Base-by-base conservation (phyloP, 2,113 vertebrate species). In the Australoheros scitulus region DNA sequence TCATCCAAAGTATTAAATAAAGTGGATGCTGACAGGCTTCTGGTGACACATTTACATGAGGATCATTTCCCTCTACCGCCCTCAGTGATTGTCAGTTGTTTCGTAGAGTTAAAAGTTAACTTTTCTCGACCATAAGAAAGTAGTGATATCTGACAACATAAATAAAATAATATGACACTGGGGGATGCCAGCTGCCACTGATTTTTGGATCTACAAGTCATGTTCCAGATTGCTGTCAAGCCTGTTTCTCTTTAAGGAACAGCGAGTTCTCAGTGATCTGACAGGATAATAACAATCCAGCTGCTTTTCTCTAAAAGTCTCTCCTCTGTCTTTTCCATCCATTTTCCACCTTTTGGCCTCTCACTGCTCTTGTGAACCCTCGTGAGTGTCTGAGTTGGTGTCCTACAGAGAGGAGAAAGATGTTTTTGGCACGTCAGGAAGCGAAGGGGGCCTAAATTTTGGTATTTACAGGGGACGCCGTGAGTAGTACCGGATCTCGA, bases 391-490 rank as follows among this genome's bases (percentile, higher is more conserved):
- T 6, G 68, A 84, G 76, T 34, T 63, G 75, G 75, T 41, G 82
- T 76, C 50, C 47, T 63, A 79, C 56, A 6, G 61, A 78, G 85
- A 47, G 14, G 32, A 74, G 59, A 65, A 60, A 72, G 26, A 65
- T 65, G 63, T 91, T 92, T 70, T 80, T 14, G 80, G 63, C 70
- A 65, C 56, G 26, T 56, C 41, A 70, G 77, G 47, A 41, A 7
- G 79, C 77, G 79, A 81, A 79, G 57, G 76, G 74, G 74, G 41
- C 77, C 34, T 78, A 80, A 68, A 74, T 85, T 87, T 89, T 75
- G 87, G 89, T 85, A 90, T 89, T 89, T 89, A 85, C 83, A 87
- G 77, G 80, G 7, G 87, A 87, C 36, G 18, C 81, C 88, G 81
- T 68, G 84, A 85, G 58, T 81, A 79, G 85, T 1, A 34, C 76